Evolutionary conservation across 2,113 vertebrate species (phyloP), one percentile per base, ranked within the genome.

Genomic region (Bos indicus): DNA sequence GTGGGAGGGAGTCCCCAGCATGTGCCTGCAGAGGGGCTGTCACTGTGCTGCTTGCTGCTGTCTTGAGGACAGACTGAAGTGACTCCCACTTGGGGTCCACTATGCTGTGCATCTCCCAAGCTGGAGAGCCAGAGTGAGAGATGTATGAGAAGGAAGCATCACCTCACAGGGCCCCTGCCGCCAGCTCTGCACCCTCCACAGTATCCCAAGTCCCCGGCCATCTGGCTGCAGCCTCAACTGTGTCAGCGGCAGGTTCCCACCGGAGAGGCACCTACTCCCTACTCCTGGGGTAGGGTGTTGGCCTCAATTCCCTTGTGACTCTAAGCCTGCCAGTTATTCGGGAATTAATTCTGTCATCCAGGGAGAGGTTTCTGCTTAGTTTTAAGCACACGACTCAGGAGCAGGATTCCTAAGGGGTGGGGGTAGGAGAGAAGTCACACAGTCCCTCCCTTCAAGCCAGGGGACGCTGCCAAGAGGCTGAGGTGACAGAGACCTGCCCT

Each of bases 111-210:
- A 46, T 40, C 28, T 56, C n/a, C 71, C 40, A 1, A 52, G 28
- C 67, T 11, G 26, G 2, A 36, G 14, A 33, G 16, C 23, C 26
- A 48, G 14, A 17, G 9, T 43, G 19, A 56, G n/a, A 67, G 36
- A 52, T 4, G 36, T 15, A 3, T 10, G 15, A 26, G 19, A 40
- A 90, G 15, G 56, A 54, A 82, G 36, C 11, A 36, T 25, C 23
- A 5, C 23, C 10, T 40, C 7, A 0, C 13, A 33, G 56, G 23
- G 11, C 9, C 40, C n/a, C 43, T 7, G 5, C 3, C 1, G 0
- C 21, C 1, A 2, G 15, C 6, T 64, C 33, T 46, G 19, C 19
- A 9, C 19, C n/a, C 19, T 17, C 12, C 77, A 87, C 1, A 8
- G n/a, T 40, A 7, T 21, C 15, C 48, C 15, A 23, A 33, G 21